Evolutionary conservation across 2,888 invertebrate genomes (phyloP).

Genomic region (Saturnia japonica): DNA sequence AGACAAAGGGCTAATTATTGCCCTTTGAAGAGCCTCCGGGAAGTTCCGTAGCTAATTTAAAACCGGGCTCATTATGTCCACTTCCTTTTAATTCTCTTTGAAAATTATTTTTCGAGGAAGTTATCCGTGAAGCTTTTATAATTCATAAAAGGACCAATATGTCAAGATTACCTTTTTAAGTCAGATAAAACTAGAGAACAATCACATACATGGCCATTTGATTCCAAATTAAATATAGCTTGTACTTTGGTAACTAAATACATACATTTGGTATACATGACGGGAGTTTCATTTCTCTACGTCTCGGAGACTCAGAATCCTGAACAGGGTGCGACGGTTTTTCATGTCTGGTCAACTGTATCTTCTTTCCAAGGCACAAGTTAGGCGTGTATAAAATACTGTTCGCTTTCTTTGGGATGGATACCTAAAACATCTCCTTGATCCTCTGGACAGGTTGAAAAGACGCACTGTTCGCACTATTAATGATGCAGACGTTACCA

Average conservation of each 20-base stretch:
- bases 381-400: no score
- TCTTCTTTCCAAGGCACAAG: no score
- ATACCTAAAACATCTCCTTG: no score
- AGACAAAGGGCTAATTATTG: slow-evolving; percentile 68
- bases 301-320: no score
- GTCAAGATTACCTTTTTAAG: background rate
- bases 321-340: no score
- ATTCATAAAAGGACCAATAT: slow-evolving; percentile 6
- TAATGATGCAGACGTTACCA: no score
- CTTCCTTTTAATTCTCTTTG: slow-evolving; percentile 29
- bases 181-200: background rate
- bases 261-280: background rate
- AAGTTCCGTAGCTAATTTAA: slow-evolving; percentile 57
- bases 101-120: slow-evolving; percentile 29
- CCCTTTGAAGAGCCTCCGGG: slow-evolving; percentile 54
- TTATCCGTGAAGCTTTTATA: slow-evolving; percentile 26
- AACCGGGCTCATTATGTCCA: slow-evolving; percentile 52
- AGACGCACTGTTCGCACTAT: no score
- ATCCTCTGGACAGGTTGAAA: no score
- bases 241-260: background rate
- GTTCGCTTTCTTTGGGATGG: no score
- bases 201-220: background rate
- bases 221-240: background rate
- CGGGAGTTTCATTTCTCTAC: no score
- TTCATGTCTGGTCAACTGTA: no score